Conservation (phyloP, 2,113 vertebrate genomes). For the Sigmodon hispidus region DNA sequence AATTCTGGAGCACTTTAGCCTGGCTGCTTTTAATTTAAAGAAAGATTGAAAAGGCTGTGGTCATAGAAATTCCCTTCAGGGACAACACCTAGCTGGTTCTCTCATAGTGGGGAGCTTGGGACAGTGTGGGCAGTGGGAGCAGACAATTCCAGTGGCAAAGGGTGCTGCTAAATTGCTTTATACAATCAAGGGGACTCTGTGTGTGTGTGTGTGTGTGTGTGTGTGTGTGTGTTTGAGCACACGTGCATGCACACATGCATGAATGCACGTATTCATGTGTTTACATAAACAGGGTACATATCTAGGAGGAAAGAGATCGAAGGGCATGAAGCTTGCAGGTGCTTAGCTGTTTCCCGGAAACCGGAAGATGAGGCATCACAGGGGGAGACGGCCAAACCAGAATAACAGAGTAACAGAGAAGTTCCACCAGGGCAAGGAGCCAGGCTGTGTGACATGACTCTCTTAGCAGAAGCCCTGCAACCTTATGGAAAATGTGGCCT, state of each 20-base stretch:
- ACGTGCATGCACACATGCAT: rapidly evolving
- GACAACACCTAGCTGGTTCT: neutral
- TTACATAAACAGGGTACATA: neutral
- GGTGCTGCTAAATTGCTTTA: neutral
- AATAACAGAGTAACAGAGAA: rapidly evolving
- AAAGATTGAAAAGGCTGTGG: neutral
- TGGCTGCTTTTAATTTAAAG: slow-evolving; percentile 28
- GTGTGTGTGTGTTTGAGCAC: rapidly evolving
- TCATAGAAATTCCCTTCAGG: neutral
- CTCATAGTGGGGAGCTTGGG: neutral
- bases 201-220: neutral
- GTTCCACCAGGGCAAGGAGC: neutral
- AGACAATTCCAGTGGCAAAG: neutral
- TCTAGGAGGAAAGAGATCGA: neutral
- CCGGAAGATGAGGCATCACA: neutral
- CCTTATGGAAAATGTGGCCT: neutral
- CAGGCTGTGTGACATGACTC: rapidly evolving
- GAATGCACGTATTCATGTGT: neutral
- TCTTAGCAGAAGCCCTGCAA: neutral
- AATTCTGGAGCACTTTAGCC: neutral
- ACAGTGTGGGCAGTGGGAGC: neutral
- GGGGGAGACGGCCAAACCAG: neutral
- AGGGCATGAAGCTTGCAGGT: neutral
- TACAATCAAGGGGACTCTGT: no score
- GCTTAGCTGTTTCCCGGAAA: neutral